phyloP scores from a whole-genome alignment of 2,888 invertebrate species.

The Dascillus cervinus region DNA sequence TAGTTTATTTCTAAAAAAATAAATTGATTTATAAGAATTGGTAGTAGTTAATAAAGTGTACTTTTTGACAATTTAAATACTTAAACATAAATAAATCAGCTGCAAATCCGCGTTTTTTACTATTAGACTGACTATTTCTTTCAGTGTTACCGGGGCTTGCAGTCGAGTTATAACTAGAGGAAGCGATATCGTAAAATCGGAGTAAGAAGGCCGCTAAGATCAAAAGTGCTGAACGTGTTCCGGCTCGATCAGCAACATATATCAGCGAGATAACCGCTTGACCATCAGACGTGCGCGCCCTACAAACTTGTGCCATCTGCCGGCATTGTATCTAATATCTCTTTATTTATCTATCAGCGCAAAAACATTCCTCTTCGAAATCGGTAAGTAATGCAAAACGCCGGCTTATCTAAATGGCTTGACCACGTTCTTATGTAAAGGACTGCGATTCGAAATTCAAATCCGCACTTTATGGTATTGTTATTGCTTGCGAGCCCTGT shows the following conservation, averaged over 20 bases:
- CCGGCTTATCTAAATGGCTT: constrained; percentile 37
- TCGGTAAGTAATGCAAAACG: constrained; percentile 34
- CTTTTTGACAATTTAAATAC: too few relatives aligned
- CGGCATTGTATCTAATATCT: constrained; percentile 31
- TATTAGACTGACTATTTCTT: too few relatives aligned
- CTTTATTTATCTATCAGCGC: constrained; percentile 40
- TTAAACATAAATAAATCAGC: too few relatives aligned
- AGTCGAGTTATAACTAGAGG: too few relatives aligned
- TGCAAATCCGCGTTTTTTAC: too few relatives aligned
- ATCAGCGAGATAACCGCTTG: constrained; percentile 21
- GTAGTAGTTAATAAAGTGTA: too few relatives aligned
- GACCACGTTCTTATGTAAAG: constrained; percentile 35
- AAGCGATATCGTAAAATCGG: constrained; percentile 16
- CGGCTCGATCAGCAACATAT: constrained; percentile 23
- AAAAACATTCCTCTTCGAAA: constrained; percentile 22
- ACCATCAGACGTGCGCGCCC: constrained; percentile 22
- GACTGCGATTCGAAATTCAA: constrained; percentile 31
- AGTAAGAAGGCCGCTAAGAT: constrained; percentile 19
- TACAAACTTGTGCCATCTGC: constrained; percentile 21
- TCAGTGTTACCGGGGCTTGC: too few relatives aligned
- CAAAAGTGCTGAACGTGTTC: constrained; percentile 24
- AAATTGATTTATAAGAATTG: too few relatives aligned
- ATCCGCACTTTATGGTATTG: constrained; percentile 40
- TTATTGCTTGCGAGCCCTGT: constrained; percentile 38
- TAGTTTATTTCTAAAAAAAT: too few relatives aligned